These are phyloP conservation scores for Dallia pectoralis DNA, from an alignment of 2,797 vertebrate species.

Conservation along the genomic window DNA sequence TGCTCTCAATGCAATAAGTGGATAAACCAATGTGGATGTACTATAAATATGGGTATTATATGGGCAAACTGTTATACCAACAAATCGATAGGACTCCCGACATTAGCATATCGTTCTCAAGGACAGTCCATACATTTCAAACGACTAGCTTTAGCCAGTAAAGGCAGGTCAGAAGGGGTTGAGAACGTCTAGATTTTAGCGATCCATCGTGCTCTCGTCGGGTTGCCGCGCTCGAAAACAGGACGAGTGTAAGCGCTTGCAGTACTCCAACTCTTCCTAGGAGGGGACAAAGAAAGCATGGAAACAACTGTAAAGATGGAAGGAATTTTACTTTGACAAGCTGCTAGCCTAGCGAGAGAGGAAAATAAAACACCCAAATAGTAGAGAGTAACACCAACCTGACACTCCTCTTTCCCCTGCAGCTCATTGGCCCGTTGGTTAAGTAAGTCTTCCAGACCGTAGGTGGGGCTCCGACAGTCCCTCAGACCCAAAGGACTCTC, in stretches of 20 bases:
- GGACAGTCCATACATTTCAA: background rate
- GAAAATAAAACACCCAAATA: background rate
- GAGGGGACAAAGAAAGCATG: slow-evolving; percentile 15
- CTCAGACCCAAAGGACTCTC: slow-evolving; percentile 74
- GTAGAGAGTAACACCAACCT: slow-evolving; percentile 61
- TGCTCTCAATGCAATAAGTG: no score
- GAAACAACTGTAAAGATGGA: background rate
- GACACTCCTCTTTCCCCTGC: slow-evolving; percentile 79
- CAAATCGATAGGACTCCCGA: background rate
- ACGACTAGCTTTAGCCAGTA: slow-evolving; percentile 14
- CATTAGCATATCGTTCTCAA: background rate
- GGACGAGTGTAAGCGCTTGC: slow-evolving; percentile 70
- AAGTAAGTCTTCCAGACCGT: slow-evolving; percentile 84
- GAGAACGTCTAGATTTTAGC: slow-evolving; percentile 63
- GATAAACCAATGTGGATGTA: no score
- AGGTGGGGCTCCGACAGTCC: slow-evolving; percentile 74
- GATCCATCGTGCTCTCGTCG: slow-evolving; percentile 83
- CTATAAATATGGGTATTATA: no score
- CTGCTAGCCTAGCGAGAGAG: background rate
- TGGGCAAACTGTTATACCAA: no score
- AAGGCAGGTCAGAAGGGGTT: slow-evolving; percentile 8
- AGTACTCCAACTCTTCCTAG: slow-evolving; percentile 89
- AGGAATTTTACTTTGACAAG: background rate
- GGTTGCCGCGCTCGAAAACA: slow-evolving; percentile 75
- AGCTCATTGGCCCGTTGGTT: slow-evolving; percentile 75